A percentile compares a stretch with the other conserved stretches of the same genome.
Evolutionary conservation across 1,140 invertebrate species (phyloP).

Genomic region (Macrobrachium nipponense): DNA sequence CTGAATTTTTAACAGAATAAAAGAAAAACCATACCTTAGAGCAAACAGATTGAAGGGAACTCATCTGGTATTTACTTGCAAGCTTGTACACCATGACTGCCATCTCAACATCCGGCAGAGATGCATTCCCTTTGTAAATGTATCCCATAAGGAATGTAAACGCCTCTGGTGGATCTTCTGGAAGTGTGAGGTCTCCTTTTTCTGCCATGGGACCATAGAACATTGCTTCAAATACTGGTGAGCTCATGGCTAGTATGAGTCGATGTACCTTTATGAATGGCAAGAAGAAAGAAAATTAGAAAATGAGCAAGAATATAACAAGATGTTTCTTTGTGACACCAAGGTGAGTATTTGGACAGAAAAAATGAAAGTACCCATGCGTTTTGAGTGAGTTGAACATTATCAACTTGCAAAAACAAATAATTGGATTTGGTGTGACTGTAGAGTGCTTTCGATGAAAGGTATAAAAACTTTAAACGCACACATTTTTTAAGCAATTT

Average conservation of each 20-base stretch:
- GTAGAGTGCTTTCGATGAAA: too few relatives aligned
- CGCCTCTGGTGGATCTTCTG: background rate
- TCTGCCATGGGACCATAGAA: background rate
- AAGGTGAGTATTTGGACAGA: too few relatives aligned
- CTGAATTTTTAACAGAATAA: too few relatives aligned
- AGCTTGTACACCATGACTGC: constrained; percentile 14
- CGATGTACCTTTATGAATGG: constrained; percentile 13
- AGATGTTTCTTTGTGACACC: too few relatives aligned
- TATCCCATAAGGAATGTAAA: constrained; percentile 28
- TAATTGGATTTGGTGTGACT: too few relatives aligned
- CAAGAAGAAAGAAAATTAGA: too few relatives aligned
- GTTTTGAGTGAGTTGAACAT: too few relatives aligned
- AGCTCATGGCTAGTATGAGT: constrained; percentile 43
- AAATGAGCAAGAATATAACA: too few relatives aligned
- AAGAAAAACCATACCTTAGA: background rate
- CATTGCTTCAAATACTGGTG: constrained; percentile 24
- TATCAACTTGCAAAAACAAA: too few relatives aligned
- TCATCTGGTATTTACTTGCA: constrained; percentile 27
- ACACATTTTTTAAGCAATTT: too few relatives aligned
- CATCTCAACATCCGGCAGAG: constrained; percentile 18
- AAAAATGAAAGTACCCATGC: too few relatives aligned
- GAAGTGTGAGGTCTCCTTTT: constrained; percentile 18
- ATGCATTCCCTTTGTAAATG: constrained; percentile 27
- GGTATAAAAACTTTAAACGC: too few relatives aligned
- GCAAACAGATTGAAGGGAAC: background rate